Evolutionary conservation across 2,113 vertebrate species (phyloP).

Genomic region (Jaculus jaculus): DNA sequence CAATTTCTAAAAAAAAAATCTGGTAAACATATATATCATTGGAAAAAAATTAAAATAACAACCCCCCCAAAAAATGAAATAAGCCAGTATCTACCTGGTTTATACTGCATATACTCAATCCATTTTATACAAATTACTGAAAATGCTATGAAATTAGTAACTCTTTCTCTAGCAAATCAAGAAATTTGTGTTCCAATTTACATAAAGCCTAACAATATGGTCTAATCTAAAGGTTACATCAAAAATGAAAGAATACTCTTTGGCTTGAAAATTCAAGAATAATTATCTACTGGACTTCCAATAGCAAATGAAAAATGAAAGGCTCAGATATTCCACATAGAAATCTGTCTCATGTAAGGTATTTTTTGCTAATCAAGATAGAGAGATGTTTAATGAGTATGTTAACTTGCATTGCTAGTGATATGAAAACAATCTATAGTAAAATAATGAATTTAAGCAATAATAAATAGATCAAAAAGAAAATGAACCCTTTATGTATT

Average conservation of each 20-base stretch:
- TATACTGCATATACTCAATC: neutral
- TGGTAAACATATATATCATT: neutral
- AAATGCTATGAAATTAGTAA: neutral
- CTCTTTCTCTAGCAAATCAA: neutral
- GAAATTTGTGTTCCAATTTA: neutral
- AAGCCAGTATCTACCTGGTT: neutral
- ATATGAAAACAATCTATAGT: neutral
- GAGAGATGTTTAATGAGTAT: neutral
- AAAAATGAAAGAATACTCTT: neutral
- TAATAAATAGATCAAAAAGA: neutral
- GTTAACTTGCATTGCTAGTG: conserved; percentile 29
- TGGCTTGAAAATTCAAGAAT: neutral
- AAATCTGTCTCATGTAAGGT: neutral
- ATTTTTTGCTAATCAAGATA: neutral
- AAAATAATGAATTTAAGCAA: neutral
- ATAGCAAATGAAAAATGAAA: neutral
- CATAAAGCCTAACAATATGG: neutral
- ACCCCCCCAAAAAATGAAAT: neutral
- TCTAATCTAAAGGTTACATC: conserved; percentile 23
- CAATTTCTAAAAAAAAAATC: neutral
- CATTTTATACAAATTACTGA: conserved; percentile 4
- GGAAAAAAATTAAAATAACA: neutral
- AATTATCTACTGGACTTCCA: neutral
- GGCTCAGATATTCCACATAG: neutral
- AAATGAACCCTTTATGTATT: neutral